A percentile compares a stretch with the other conserved stretches of the same genome.
Evolutionary conservation across 2,888 invertebrate genomes (phyloP).

Genomic region (Odontomyia ornata): DNA sequence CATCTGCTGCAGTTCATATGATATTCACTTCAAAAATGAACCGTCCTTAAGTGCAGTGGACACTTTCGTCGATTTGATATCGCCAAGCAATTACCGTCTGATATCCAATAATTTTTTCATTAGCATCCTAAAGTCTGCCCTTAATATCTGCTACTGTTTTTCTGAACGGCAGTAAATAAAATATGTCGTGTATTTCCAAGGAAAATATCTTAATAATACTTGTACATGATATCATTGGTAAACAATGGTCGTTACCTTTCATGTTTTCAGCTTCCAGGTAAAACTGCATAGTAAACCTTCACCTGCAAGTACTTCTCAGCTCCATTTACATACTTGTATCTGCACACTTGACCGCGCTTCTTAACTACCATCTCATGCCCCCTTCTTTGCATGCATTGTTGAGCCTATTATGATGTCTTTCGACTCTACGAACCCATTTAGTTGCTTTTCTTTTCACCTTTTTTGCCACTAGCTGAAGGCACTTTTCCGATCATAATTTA

Average conservation of each 20-base stretch:
- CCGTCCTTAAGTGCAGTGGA: no score
- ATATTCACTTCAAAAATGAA: no score
- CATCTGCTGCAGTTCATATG: no score
- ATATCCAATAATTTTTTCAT: no score
- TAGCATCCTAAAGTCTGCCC: no score
- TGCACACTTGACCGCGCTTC: background rate
- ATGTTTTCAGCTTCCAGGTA: background rate
- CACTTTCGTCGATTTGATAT: no score
- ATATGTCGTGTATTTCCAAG: background rate
- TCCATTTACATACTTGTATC: background rate
- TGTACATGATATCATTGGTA: background rate
- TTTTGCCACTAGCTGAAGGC: background rate
- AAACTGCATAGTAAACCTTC: background rate
- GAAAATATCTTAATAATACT: background rate
- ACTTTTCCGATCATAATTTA: constrained; percentile 15
- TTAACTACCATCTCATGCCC: background rate
- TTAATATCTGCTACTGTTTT: no score
- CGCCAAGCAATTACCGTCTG: no score
- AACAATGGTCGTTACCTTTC: no score
- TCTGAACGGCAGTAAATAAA: no score
- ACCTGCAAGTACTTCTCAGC: no score
- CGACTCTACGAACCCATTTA: background rate
- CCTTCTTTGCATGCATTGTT: background rate
- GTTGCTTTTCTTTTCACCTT: background rate
- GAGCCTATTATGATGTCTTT: background rate